Evolutionary conservation across 2,888 invertebrate genomes (phyloP).

Genomic region (Eristalis intricaria): DNA sequence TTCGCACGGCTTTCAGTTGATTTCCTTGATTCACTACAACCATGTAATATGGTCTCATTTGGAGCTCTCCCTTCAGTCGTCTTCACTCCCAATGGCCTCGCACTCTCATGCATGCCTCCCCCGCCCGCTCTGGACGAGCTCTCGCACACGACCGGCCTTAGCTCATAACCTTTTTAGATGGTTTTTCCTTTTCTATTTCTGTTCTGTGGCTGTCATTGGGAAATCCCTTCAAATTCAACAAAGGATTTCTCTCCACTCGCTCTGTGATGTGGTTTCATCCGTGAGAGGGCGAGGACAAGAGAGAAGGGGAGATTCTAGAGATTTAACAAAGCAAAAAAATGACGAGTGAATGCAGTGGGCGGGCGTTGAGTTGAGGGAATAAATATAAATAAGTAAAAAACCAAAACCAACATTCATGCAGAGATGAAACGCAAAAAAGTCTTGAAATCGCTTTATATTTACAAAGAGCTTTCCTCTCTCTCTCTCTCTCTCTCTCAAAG

Average conservation of each 20-base stretch:
- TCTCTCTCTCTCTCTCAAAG: slow-evolving; percentile 25
- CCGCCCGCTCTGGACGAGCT: not conserved
- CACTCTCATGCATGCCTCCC: not conserved
- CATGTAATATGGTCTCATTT: slow-evolving; percentile 41
- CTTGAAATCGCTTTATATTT: slow-evolving; percentile 54
- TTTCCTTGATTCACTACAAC: slow-evolving; percentile 50
- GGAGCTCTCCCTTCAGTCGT: slow-evolving; percentile 8
- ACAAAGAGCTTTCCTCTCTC: slow-evolving; percentile 31
- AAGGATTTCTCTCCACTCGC: slow-evolving; percentile 45
- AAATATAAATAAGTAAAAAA: slow-evolving; percentile 21
- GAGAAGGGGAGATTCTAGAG: slow-evolving; percentile 2
- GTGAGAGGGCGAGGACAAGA: too few relatives aligned
- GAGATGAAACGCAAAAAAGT: slow-evolving; percentile 34
- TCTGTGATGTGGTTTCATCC: slow-evolving; percentile 46
- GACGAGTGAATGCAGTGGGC: not conserved
- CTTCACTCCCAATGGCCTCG: not conserved
- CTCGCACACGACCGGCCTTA: slow-evolving; percentile 36
- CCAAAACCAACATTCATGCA: slow-evolving; percentile 46
- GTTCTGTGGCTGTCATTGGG: slow-evolving; percentile 59
- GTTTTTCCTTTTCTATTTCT: slow-evolving; percentile 24
- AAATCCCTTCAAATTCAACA: slow-evolving; percentile 59
- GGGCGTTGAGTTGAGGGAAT: not conserved
- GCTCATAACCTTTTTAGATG: slow-evolving; percentile 33
- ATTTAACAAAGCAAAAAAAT: slow-evolving; percentile 1
- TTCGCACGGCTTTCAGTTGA: slow-evolving; percentile 31